phyloP scores from a whole-genome alignment of 2,888 invertebrate genomes.

The Syrphus vitripennis region DNA sequence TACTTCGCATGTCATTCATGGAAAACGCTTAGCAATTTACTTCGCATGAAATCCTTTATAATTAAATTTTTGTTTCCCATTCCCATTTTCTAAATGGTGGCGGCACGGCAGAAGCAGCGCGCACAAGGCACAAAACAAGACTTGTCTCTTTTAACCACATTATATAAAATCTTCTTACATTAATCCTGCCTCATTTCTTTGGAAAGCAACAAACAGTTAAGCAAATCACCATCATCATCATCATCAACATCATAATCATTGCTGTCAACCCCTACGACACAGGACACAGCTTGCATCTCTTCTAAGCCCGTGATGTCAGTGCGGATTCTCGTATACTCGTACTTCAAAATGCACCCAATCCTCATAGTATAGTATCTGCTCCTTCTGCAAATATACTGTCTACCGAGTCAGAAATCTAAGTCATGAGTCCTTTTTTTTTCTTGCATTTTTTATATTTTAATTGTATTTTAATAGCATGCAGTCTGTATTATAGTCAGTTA shows the following conservation, averaged over 20 bases:
- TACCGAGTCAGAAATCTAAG: slow-evolving; percentile 56
- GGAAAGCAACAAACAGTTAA: slow-evolving; percentile 61
- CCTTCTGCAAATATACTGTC: slow-evolving; percentile 34
- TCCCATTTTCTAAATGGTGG: slow-evolving; percentile 39
- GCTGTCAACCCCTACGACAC: slow-evolving; percentile 42
- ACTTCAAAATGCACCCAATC: neutral
- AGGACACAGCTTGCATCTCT: slow-evolving; percentile 30
- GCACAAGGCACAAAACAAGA: too few species aligned
- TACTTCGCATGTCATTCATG: slow-evolving; percentile 4
- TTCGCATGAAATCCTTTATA: slow-evolving; percentile 39
- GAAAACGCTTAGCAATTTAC: slow-evolving; percentile 28
- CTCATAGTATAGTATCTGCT: neutral
- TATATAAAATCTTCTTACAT: slow-evolving; percentile 39
- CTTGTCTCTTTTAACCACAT: slow-evolving; percentile 41
- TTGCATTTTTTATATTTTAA: slow-evolving; percentile 39
- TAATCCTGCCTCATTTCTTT: slow-evolving; percentile 35
- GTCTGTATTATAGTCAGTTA: slow-evolving; percentile 39
- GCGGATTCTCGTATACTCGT: neutral
- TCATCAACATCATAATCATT: slow-evolving; percentile 27
- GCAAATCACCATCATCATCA: slow-evolving; percentile 51
- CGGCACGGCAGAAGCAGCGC: neutral
- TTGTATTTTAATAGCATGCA: slow-evolving; percentile 67
- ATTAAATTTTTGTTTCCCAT: slow-evolving; percentile 61
- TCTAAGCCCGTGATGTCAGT: neutral
- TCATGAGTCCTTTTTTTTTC: slow-evolving; percentile 32